Base-by-base conservation (phyloP, 1,140 invertebrate species). In the Micrasema minimum region DNA sequence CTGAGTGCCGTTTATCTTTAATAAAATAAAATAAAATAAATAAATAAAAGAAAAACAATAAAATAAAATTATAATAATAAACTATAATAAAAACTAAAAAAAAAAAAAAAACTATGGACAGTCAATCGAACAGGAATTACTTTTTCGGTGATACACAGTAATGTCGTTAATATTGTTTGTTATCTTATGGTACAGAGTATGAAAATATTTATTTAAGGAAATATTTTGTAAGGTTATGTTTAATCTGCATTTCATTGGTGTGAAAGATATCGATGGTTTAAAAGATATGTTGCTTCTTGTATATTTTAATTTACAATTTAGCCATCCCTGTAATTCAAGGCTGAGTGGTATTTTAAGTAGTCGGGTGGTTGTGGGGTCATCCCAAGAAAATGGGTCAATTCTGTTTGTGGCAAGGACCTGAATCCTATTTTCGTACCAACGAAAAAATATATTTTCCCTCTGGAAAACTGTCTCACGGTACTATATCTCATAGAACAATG, bases 351-450 rank as follows among this genome's bases (percentile, higher is more conserved):
- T 20, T 14, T 51, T 0, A 4, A 51, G 5, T 23, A 20, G 5
- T 3, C 2, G 48, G 20, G 48, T 11, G 48, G 48, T 11, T 18
- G 59, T 18, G 59, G 14, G 43, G 20, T 45, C n/a, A 16, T 64
- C 38, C 22, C 38, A 0, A 46, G 43, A 23, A 45, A 64, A 64
- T 64, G 59, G 69, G 69, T 71, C 75, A 69, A 74, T 62, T 46
- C 76, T 73, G 64, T 72, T 74, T 69, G 48, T 51, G 48, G 48
- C 48, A 11, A 66, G 64, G 41, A 66, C 31, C 59, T 71, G 35
- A 18, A 31, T 43, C 16, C 46, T 41, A 70, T 22, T 38, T 41
- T 65, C 11, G 16, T 64, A 31, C 23, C 35, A 16, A 16, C 22
- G 26, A 12, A 45, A 14, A 16, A 45, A 45, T 45, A 14, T 45